Evolutionary conservation across 2,888 invertebrate species (phyloP).

Genomic region (Resseliella maxima): DNA sequence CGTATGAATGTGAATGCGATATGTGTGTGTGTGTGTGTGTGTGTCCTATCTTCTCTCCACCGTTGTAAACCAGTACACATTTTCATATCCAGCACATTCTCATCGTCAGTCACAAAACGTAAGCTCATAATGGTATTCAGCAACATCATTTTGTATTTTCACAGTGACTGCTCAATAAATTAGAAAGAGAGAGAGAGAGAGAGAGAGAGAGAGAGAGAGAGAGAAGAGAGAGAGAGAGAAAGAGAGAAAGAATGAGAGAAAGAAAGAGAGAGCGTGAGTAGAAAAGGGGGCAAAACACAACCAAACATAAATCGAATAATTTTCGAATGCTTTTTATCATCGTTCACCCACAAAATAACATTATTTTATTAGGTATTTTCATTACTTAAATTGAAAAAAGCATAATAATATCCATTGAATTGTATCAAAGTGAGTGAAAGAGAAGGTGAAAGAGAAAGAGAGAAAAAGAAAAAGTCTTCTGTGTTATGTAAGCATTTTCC

Average conservation of each 20-base stretch:
- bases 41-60: too few species aligned
- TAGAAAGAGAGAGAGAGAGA: not conserved
- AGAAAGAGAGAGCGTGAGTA: too few species aligned
- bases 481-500: not conserved
- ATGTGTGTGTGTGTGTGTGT: not conserved
- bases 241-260: not conserved
- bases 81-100: not conserved
- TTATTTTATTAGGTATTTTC: constrained; percentile 40
- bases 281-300: not conserved
- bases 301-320: constrained; percentile 39
- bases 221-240: not conserved
- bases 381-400: constrained; percentile 24
- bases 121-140: not conserved
- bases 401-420: constrained; percentile 9
- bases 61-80: too few species aligned
- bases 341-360: constrained; percentile 16
- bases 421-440: not conserved
- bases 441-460: not conserved
- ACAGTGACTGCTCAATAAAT: constrained; percentile 15
- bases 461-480: too few species aligned
- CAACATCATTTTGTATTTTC: constrained; percentile 2
- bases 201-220: too few species aligned
- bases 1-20: not conserved
- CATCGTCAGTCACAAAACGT: not conserved
- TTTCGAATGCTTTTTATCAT: constrained; percentile 37